These are phyloP conservation scores for Nemopilema nomurai DNA, from an alignment of 30 jellyfish, hydroid and myxozoan genomes.

Conservation along the genomic window DNA sequence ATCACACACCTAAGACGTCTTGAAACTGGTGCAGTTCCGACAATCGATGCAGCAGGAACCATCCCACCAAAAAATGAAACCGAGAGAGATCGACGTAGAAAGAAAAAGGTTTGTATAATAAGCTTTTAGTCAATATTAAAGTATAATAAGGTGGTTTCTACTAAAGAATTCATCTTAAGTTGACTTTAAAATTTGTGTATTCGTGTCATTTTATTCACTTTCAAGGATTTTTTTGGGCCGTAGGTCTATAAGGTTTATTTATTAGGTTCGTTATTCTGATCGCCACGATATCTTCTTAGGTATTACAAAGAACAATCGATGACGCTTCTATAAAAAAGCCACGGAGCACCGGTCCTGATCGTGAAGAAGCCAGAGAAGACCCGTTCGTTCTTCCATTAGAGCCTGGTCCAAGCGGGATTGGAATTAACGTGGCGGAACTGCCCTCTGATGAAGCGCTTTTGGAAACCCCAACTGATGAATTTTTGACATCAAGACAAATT, in stretches of 20 bases:
- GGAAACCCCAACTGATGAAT: slow-evolving; percentile 11
- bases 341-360: slow-evolving; percentile 29
- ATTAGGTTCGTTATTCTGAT: background rate
- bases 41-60: too few species aligned
- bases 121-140: too few species aligned
- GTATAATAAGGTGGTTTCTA: too few species aligned
- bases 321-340: slow-evolving; percentile 9
- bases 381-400: slow-evolving; percentile 2
- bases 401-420: slow-evolving; percentile 28
- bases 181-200: too few species aligned
- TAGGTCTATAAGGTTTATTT: too few species aligned
- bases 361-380: slow-evolving; percentile 4
- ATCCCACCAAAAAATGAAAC: too few species aligned
- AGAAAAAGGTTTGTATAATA: too few species aligned
- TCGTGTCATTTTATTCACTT: too few species aligned
- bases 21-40: too few species aligned
- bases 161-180: too few species aligned
- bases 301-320: background rate
- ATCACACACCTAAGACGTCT: too few species aligned
- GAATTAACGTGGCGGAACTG: background rate
- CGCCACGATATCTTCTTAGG: slow-evolving; percentile 14
- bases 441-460: slow-evolving; percentile 3
- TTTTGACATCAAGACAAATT: background rate
- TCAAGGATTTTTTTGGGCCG: background rate
- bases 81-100: too few species aligned